phyloP scores from a whole-genome alignment of 1,140 invertebrate genomes.

The Meloidogyne floridensis region DNA sequence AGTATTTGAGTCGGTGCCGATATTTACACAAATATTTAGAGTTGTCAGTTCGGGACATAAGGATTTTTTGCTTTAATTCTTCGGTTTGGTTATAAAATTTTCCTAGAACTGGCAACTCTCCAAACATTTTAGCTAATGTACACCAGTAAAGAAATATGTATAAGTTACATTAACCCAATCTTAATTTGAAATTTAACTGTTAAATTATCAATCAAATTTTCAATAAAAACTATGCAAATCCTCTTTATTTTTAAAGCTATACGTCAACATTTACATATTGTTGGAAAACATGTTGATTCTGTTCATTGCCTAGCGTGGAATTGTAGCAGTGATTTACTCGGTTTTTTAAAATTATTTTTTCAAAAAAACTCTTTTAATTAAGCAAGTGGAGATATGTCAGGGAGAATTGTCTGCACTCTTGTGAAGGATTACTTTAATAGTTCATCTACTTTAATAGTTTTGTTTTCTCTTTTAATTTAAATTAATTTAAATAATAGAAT shows the following conservation, averaged over 20 bases:
- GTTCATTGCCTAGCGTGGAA: slow-evolving; percentile 35
- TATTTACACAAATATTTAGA: no score
- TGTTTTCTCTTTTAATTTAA: neutral
- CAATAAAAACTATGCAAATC: no score
- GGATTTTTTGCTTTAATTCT: no score
- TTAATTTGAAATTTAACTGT: no score
- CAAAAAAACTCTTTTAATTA: neutral
- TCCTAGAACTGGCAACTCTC: no score
- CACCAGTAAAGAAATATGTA: no score
- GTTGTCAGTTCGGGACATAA: no score
- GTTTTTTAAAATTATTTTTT: neutral
- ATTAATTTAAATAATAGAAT: neutral
- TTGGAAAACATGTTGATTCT: slow-evolving; percentile 28
- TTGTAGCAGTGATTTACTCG: slow-evolving; percentile 16
- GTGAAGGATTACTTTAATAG: neutral
- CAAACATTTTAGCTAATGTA: no score
- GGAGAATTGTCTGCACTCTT: slow-evolving; percentile 28
- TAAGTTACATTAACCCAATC: no score
- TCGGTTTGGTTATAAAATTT: no score
- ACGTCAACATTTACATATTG: neutral
- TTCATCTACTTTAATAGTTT: neutral
- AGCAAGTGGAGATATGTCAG: slow-evolving; percentile 43
- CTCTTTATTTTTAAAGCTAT: neutral
- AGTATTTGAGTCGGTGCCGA: no score
- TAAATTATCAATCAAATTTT: no score